Conservation (phyloP, 1,140 invertebrate genomes). For the Paracyclopina nana region DNA sequence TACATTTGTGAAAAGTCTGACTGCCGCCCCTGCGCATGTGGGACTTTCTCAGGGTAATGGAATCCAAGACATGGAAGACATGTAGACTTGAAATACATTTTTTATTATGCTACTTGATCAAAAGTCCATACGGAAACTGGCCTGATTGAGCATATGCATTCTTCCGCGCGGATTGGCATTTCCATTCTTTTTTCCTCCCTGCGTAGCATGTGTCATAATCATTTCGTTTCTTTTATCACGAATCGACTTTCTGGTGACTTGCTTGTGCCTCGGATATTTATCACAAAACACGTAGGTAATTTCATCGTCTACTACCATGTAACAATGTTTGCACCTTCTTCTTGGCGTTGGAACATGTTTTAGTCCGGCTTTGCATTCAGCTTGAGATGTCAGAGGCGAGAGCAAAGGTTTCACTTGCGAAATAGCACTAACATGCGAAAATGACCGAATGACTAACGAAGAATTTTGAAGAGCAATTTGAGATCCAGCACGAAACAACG, state of each 20-base stretch:
- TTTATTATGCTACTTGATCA: too few relatives aligned
- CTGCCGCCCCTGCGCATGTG: too few relatives aligned
- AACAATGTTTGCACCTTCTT: neutral
- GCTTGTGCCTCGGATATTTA: neutral
- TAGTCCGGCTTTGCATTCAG: neutral
- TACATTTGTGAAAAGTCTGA: too few relatives aligned
- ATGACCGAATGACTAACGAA: too few relatives aligned
- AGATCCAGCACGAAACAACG: too few relatives aligned
- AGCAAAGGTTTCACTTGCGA: too few relatives aligned
- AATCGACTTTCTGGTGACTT: neutral
- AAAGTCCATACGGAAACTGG: neutral
- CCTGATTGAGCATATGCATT: conserved; percentile 1
- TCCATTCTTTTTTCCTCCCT: neutral
- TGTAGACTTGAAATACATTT: too few relatives aligned
- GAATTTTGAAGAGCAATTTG: too few relatives aligned
- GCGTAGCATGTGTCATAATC: conserved; percentile 8
- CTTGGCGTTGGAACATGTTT: neutral
- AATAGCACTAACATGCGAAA: too few relatives aligned
- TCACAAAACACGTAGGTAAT: conserved; percentile 1
- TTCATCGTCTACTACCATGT: neutral
- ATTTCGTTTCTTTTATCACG: neutral
- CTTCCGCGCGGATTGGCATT: neutral
- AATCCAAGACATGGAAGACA: too few relatives aligned
- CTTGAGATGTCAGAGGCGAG: too few relatives aligned
- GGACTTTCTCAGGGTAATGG: too few relatives aligned